Evolutionary conservation across 2,888 invertebrate genomes (phyloP).

Genomic region (Pelosia muscerda): DNA sequence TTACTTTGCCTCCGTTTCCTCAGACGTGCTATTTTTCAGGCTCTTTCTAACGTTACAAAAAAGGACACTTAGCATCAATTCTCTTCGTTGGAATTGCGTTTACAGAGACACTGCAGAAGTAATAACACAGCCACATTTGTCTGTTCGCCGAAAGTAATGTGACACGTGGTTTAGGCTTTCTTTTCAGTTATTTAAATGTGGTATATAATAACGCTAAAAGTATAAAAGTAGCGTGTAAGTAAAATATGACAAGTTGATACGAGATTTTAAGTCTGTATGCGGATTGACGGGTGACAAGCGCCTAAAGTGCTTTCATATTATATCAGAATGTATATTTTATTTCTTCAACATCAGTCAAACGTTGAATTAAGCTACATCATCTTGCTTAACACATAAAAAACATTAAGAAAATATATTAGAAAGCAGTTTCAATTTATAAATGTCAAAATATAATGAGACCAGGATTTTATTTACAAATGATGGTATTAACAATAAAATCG

Average conservation of each 20-base stretch:
- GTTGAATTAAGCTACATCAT: constrained; percentile 33
- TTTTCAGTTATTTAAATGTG: neutral
- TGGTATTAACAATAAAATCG: constrained; percentile 54
- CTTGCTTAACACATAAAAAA: constrained; percentile 19
- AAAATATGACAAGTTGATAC: constrained; percentile 41
- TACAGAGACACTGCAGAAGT: constrained; percentile 39
- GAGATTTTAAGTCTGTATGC: constrained; percentile 40
- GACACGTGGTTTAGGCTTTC: neutral
- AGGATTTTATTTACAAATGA: constrained; percentile 31
- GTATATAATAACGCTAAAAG: neutral
- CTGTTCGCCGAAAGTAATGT: constrained; percentile 1
- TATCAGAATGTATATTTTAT: constrained; percentile 49
- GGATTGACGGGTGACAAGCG: constrained; percentile 58
- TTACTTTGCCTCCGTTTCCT: constrained; percentile 77
- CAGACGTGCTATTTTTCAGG: constrained; percentile 80
- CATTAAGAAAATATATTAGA: constrained; percentile 20
- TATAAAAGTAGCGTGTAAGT: constrained; percentile 8
- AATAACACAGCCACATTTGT: constrained; percentile 35
- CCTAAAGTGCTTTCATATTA: constrained; percentile 57
- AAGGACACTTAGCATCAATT: constrained; percentile 74
- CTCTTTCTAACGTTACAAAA: constrained; percentile 77
- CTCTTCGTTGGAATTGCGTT: constrained; percentile 64
- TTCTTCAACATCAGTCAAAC: constrained; percentile 1
- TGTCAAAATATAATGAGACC: constrained; percentile 10
- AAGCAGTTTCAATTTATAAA: neutral